These are phyloP conservation scores for Chromoteleia sp. DNA, from an alignment of 2,888 invertebrate species.

Conservation along the genomic window DNA sequence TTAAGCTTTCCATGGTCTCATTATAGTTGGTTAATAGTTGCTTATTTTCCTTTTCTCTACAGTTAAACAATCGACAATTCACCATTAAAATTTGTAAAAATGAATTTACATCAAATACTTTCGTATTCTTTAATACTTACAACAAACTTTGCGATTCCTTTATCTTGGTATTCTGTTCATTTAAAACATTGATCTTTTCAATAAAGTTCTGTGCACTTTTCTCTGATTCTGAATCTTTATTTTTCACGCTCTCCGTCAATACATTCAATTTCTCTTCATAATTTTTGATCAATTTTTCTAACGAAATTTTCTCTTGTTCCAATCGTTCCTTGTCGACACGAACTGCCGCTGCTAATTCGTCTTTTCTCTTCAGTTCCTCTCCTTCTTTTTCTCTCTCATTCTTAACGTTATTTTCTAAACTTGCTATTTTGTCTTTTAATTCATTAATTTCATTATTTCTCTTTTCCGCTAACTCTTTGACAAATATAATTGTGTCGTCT, in stretches of 20 bases:
- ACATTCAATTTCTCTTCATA: conserved; percentile 77
- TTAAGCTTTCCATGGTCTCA: conserved; percentile 76
- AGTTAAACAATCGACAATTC: conserved; percentile 50
- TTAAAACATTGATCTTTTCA: conserved; percentile 77
- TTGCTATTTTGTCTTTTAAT: conserved; percentile 83
- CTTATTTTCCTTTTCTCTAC: conserved; percentile 79
- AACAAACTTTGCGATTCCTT: conserved; percentile 76
- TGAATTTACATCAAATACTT: too few species aligned
- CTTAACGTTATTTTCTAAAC: conserved; percentile 79
- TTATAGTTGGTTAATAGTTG: conserved; percentile 76
- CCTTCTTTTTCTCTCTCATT: conserved; percentile 74
- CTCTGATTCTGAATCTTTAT: conserved; percentile 76
- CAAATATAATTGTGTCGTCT: conserved; percentile 84
- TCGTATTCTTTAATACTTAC: conserved; percentile 70
- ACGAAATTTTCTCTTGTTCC: conserved; percentile 83
- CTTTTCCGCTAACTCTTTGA: conserved; percentile 78
- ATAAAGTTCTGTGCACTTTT: conserved; percentile 74
- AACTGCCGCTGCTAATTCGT: conserved; percentile 71
- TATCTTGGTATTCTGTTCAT: conserved; percentile 73
- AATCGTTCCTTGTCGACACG: conserved; percentile 74
- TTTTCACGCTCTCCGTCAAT: conserved; percentile 73
- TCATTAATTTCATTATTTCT: conserved; percentile 85
- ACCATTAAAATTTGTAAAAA: neutral
- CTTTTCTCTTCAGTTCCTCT: conserved; percentile 76
- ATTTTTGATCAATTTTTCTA: conserved; percentile 86